Evolutionary conservation across 2,797 vertebrate genomes (phyloP).

Genomic region (Hoplostethus mediterraneus): DNA sequence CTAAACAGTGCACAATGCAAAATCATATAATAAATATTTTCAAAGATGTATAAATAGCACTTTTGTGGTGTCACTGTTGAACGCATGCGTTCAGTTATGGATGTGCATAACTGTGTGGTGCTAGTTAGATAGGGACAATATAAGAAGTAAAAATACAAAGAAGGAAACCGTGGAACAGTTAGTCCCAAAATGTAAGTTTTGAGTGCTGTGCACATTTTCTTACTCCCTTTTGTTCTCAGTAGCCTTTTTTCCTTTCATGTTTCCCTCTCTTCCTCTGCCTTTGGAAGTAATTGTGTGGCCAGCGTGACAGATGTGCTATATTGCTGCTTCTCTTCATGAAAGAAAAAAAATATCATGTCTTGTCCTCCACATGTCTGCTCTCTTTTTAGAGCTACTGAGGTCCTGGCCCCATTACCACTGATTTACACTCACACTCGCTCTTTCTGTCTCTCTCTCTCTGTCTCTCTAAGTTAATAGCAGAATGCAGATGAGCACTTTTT

Average conservation of each 20-base stretch:
- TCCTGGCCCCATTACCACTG: slow-evolving; percentile 99
- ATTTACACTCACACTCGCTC: slow-evolving; percentile 93
- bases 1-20: too few species aligned
- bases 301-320: slow-evolving; percentile 97
- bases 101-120: too few species aligned
- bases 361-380: slow-evolving; percentile 95
- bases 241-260: slow-evolving; percentile 43
- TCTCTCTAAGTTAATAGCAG: slow-evolving; percentile 81
- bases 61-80: too few species aligned
- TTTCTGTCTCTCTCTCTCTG: slow-evolving; percentile 68
- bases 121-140: too few species aligned
- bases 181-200: background rate
- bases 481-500: slow-evolving; percentile 84
- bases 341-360: slow-evolving; percentile 91
- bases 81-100: too few species aligned
- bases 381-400: slow-evolving; percentile 96
- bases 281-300: slow-evolving; percentile 88
- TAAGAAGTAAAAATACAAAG: background rate
- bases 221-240: slow-evolving; percentile 39
- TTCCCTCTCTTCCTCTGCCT: slow-evolving; percentile 53
- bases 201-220: slow-evolving; percentile 16
- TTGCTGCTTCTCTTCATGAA: slow-evolving; percentile 91
- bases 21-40: too few species aligned
- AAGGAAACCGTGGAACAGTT: slow-evolving; percentile 6
- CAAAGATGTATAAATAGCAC: too few species aligned